Base-by-base conservation (phyloP, 2,888 invertebrate genomes). In the Frankliniella intonsa region DNA sequence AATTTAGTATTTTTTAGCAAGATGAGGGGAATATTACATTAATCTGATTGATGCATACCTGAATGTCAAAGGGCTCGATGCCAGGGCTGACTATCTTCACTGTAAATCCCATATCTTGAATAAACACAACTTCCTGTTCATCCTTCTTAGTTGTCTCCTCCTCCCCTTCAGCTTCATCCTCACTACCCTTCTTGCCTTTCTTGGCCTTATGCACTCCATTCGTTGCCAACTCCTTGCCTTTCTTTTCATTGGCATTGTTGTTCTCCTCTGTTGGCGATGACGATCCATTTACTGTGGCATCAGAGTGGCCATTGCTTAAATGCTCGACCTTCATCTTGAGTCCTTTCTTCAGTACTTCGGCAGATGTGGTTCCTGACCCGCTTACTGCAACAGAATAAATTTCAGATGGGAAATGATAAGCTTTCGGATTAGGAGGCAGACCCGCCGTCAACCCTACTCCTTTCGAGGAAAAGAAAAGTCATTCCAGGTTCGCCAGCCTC, bases 71-170 rank as follows among this genome's bases (percentile, higher is more conserved):
- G 0, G 96, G 91, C 86, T 98, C 98, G 14, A 95, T 91, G 1
- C 96, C 96, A 14, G 98, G 97, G 86, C 96, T 95, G 83, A 95
- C 92, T 86, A 98, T 96, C 89, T 97, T 96, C n/a, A 98, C 95
- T 82, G 94, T 95, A 87, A 97, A 96, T 81, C 97, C 96, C 90
- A 94, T 91, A 87, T 97, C 97, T 87, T 97, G 97, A 86, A 97
- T 93, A 85, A 95, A 94, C 84, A 96, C 94, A 82, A 96, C 94
- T 88, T 95, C 94, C 83, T 94, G 93, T 85, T 94, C 93, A 50
- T 87, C 86, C 81, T 86, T 87, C 82, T 86, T 86, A 84, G 69
- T 25, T 8, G 69, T 25, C 22, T 90, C 90, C 85, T 91, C 92
- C 84, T 90, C 89, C 91, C 22, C 91, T 22, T 88, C 87, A 0